Base-by-base conservation (phyloP, 2,888 invertebrate genomes). In the Chymomyza procnemis region DNA sequence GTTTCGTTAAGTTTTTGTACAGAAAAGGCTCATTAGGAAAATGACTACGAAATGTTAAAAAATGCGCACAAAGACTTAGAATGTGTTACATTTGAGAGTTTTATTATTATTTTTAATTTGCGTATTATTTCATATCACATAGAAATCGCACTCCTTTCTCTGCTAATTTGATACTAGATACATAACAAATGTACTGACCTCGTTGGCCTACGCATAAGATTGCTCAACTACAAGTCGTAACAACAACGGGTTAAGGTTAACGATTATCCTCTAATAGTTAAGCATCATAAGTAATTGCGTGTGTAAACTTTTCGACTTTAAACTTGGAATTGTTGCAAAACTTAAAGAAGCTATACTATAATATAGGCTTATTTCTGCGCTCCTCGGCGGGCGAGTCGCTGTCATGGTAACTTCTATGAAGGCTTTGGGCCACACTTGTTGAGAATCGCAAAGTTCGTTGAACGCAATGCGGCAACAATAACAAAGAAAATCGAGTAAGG, bases 371-470 rank as follows among this genome's bases (percentile, higher is more conserved):
- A 12, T 41, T 41, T 41, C 5, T 5, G 9, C 3, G 12, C 12
- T 41, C 34, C 34, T 41, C 3, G 34, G 34, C 34, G 9, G 34
- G 12, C 12, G 34, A 12, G 34, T 41, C 34, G 34, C 34, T 57
- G 57, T 30, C 22, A 16, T 57, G 18, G 30, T 34, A 21, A 30
- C 57, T 14, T 57, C 30, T 16, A 34, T 2, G 12, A 9, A 26
- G 26, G 57, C 16, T 30, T 34, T 50, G 50, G 16, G 50, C 64
- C 48, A 55, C 78, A 76, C 76, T 76, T 76, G 78, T 78, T 54
- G 16, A n/a, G 16, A 50, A 47, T 12, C 50, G 41, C 65, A 56
- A 50, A 70, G 85, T 81, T 82, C 73, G 79, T 70, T 73, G 82
- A 69, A 70, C 82, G 82, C 18, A 30, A 19, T 30, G 57, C 55